Evolutionary conservation across 2,888 invertebrate genomes (phyloP).

Genomic region (Abrostola triplasia): DNA sequence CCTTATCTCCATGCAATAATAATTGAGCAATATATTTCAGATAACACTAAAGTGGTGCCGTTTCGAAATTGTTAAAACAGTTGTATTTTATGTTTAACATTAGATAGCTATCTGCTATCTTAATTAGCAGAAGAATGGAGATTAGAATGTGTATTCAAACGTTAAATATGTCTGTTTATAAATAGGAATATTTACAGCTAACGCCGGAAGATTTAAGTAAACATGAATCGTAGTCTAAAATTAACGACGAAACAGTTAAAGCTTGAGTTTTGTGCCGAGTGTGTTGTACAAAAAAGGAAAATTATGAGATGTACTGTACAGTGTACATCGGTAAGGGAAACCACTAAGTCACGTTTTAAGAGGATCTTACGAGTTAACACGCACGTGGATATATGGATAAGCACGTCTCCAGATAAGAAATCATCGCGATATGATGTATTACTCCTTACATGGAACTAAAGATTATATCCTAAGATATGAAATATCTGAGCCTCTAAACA

Average conservation of each 20-base stretch:
- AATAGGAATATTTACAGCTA: constrained; percentile 70
- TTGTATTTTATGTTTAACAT: constrained; percentile 35
- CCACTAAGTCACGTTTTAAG: constrained; percentile 53
- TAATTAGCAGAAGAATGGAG: constrained; percentile 49
- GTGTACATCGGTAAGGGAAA: constrained; percentile 16
- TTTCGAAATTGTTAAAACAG: constrained; percentile 50
- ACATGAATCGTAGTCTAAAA: constrained; percentile 72
- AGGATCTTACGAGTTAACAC: constrained; percentile 35
- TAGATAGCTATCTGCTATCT: constrained; percentile 27
- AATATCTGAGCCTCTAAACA: background rate
- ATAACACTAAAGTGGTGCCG: constrained; percentile 44
- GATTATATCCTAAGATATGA: background rate
- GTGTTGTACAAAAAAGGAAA: constrained; percentile 58
- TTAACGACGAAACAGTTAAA: constrained; percentile 70
- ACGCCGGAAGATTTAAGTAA: constrained; percentile 76
- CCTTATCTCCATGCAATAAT: constrained; percentile 61
- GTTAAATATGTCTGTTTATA: constrained; percentile 66
- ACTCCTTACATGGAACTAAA: constrained; percentile 9
- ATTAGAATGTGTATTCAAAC: constrained; percentile 46
- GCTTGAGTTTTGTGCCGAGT: constrained; percentile 50
- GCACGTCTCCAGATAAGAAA: constrained; percentile 49
- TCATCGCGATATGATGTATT: constrained; percentile 6
- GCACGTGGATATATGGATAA: constrained; percentile 48
- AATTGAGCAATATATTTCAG: constrained; percentile 64
- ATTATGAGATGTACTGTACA: constrained; percentile 48